Percentiles rank a stretch among this genome's conserved stretches.
Conservation (phyloP, 64 coral and sea anemone species). For the Anthopleura sola region DNA sequence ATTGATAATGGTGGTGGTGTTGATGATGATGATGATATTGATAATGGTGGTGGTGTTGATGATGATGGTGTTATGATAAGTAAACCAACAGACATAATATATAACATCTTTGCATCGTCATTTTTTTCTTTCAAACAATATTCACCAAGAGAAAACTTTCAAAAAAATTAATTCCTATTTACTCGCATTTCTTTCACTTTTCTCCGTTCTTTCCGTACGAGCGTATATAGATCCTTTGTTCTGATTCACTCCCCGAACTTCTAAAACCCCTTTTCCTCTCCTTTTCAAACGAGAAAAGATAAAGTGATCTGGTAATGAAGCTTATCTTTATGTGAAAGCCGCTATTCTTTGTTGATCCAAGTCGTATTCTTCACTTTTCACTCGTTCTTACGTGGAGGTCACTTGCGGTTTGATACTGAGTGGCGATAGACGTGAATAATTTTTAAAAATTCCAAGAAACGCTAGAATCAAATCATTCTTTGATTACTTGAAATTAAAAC, state of each 20-base stretch:
- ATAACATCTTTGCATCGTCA: no score
- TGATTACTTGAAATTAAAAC: not conserved
- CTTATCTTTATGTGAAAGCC: not conserved
- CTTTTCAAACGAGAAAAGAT: not conserved
- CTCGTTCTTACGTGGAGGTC: not conserved
- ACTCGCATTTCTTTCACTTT: no score
- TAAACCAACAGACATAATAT: no score
- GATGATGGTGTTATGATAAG: no score
- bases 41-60: no score
- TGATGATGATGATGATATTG: no score
- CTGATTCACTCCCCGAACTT: not conserved
- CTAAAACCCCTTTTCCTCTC: not conserved
- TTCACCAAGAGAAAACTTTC: no score
- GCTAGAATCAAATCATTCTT: not conserved
- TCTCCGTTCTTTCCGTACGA: no score
- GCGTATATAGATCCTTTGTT: no score
- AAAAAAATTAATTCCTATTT: no score
- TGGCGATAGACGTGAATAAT: not conserved
- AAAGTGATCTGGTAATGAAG: not conserved
- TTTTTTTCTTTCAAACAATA: no score
- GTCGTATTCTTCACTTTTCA: not conserved
- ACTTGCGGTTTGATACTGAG: not conserved
- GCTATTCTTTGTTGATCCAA: not conserved
- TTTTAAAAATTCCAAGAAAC: not conserved
- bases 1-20: not conserved